Base-by-base conservation (phyloP, 2,888 invertebrate species). In the Falcaria lacertinaria region DNA sequence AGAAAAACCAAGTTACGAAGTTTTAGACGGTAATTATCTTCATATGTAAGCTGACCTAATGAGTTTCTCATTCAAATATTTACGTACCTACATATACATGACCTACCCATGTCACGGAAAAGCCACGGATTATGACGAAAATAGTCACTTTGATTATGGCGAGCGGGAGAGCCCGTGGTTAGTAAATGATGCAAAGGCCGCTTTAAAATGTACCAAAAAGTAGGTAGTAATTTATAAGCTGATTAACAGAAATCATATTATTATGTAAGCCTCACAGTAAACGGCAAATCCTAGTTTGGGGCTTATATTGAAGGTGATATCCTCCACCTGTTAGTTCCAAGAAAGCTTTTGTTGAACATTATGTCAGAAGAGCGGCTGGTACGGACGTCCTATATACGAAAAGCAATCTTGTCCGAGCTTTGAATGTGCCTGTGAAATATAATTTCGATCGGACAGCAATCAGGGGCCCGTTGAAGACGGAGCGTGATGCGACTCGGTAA, bases 401-500 rank as follows among this genome's bases (percentile, higher is more conserved):
- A 71, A 66, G 80, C 83, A 83, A 86, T 86, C 85, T 85, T 81
- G 83, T 77, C 78, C 75, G 50, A 75, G 80, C 77, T 86, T 84
- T 86, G 88, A 84, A 87, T 88, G 84, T 84, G 79, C 80, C 74
- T 72, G 76, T 75, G 81, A 87, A 86, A 89, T 89, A 89, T 89
- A 87, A 89, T 89, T 89, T 79, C 85, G 87, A 89, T 89, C 79
- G 84, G 82, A 77, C 83, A 74, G 85, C 90, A 90, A 90, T 90
- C 90, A 90, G 83, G 11, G 75, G 73, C 62, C 86, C 76, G 90
- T 90, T 89, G 87, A 88, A 87, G 86, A 75, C 67, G 78, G 80
- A 74, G 87, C 89, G 90, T 90, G 89, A 87, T 82, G 62, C 64
- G 89, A 88, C 80, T 90, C 43, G 42, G 62, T 76, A 83, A 86